Evolutionary conservation across 1,140 invertebrate species (phyloP).

Genomic region (Phocides pigmalion): DNA sequence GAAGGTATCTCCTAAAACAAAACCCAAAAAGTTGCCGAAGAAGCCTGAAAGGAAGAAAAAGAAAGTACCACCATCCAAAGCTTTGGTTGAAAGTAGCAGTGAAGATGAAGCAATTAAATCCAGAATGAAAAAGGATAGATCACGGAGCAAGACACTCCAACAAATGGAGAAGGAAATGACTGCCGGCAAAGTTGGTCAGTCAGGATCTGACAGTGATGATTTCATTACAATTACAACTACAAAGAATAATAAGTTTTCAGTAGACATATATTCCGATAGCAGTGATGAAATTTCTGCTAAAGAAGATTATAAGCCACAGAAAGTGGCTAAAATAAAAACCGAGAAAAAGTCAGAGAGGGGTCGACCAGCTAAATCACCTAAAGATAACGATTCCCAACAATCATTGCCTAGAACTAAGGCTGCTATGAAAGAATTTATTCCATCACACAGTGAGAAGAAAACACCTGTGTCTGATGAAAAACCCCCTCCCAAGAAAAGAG

Average conservation of each 20-base stretch:
- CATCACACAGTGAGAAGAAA: conserved; percentile 74
- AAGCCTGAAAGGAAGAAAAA: conserved; percentile 76
- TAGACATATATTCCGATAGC: conserved; percentile 90
- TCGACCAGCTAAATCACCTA: conserved; percentile 84
- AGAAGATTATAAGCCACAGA: conserved; percentile 59
- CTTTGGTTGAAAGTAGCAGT: conserved; percentile 84
- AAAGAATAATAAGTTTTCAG: conserved; percentile 81
- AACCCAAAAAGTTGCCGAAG: conserved; percentile 68
- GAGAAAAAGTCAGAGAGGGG: conserved; percentile 75
- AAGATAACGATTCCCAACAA: conserved; percentile 88
- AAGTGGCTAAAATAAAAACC: conserved; percentile 73
- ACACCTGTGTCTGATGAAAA: conserved; percentile 65
- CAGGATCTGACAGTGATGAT: conserved; percentile 91
- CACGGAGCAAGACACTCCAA: conserved; percentile 85
- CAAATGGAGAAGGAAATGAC: conserved; percentile 90
- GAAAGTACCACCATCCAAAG: conserved; percentile 72
- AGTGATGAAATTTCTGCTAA: conserved; percentile 84
- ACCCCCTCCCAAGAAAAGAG: conserved; percentile 75
- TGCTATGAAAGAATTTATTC: conserved; percentile 91
- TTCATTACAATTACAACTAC: conserved; percentile 85
- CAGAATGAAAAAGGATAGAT: conserved; percentile 80
- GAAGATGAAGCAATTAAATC: conserved; percentile 84
- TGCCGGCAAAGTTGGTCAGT: conserved; percentile 74
- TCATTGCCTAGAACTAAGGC: conserved; percentile 90
- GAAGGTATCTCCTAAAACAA: conserved; percentile 74